Percentiles rank a stretch among this genome's conserved stretches.
phyloP scores from a whole-genome alignment of 2,797 vertebrate genomes.

The Brachyrhaphis roseni region DNA sequence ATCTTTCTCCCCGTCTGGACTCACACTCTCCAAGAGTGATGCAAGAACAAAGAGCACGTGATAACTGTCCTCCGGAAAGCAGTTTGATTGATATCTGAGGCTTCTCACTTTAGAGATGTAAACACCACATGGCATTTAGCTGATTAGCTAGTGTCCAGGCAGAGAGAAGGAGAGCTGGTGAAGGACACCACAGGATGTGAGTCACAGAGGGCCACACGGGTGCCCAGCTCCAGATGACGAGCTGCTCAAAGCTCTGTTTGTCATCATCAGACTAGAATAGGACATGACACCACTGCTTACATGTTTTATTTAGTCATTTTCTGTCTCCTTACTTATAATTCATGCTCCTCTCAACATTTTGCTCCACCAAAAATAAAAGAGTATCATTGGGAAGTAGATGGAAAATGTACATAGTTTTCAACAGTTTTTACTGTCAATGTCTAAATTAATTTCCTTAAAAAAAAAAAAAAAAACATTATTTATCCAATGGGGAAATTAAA shows the following conservation, averaged over 20 bases:
- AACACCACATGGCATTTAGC: slow-evolving; percentile 34
- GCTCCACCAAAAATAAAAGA: not conserved
- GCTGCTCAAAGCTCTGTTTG: slow-evolving; percentile 16
- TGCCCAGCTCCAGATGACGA: slow-evolving; percentile 13
- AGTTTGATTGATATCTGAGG: slow-evolving; percentile 59
- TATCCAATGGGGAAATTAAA: not conserved
- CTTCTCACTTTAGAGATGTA: slow-evolving; percentile 45
- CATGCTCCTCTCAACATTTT: not conserved
- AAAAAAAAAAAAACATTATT: not conserved
- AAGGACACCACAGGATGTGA: slow-evolving; percentile 54
- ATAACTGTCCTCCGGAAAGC: slow-evolving; percentile 36
- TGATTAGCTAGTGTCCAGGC: slow-evolving; percentile 48
- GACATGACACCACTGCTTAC: slow-evolving; percentile 19
- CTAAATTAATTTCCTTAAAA: not conserved
- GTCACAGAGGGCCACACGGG: slow-evolving; percentile 28
- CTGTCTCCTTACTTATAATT: not conserved
- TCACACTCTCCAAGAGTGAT: slow-evolving; percentile 33
- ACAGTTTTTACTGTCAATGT: not conserved
- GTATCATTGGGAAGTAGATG: not conserved
- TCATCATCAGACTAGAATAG: slow-evolving; percentile 11
- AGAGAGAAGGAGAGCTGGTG: slow-evolving; percentile 13
- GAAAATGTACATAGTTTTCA: not conserved
- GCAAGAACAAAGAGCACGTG: slow-evolving; percentile 15
- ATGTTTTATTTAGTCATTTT: slow-evolving; percentile 1
- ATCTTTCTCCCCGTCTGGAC: slow-evolving; percentile 15